Base-by-base conservation (phyloP, 2,797 vertebrate species). In the Acipenser transmontanus region DNA sequence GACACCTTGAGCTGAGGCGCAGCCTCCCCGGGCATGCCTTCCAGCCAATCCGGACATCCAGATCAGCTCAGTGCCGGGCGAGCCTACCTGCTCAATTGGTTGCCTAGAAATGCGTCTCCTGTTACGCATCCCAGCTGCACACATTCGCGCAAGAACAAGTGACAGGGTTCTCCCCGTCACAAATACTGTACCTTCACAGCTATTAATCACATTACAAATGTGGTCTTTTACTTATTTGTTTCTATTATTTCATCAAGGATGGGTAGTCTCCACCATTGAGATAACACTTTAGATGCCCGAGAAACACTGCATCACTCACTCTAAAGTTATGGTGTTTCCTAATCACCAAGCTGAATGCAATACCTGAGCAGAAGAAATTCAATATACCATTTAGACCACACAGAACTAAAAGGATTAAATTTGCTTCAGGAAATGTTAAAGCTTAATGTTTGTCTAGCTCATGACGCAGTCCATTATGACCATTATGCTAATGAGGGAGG, bases 211-310 rank as follows among this genome's bases (percentile, higher is more conserved):
- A 34, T 34, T 4, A 34, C 34, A 34, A 34, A 34, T 4, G 34
- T 34, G 34, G 34, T 34, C 3, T 34, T 34, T 34, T 34, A 34
- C 34, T 34, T 34, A 34, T 34, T 73, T 66, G 54, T 66, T 75
- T 76, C 66, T 61, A 49, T 68, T 12, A 62, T 71, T 68, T 49
- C 63, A 69, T 73, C 68, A 56, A 68, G 66, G 68, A 12, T 1
- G 64, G 47, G 49, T 70, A 66, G 12, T 48, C 59, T 65, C 64
- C 69, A 54, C 61, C 59, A 59, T 70, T 77, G 82, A 72, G 79
- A 75, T 65, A 70, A 34, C 70, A 49, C 10, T 66, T 68, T 69
- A 72, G 74, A 68, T 71, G 68, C 47, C 71, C 70, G 66, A 34
- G 70, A 61, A 52, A 63, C 67, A 72, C 61, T 47, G 20, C 20